phyloP scores from a whole-genome alignment of 2,797 vertebrate species.

The Vipera ursinii region DNA sequence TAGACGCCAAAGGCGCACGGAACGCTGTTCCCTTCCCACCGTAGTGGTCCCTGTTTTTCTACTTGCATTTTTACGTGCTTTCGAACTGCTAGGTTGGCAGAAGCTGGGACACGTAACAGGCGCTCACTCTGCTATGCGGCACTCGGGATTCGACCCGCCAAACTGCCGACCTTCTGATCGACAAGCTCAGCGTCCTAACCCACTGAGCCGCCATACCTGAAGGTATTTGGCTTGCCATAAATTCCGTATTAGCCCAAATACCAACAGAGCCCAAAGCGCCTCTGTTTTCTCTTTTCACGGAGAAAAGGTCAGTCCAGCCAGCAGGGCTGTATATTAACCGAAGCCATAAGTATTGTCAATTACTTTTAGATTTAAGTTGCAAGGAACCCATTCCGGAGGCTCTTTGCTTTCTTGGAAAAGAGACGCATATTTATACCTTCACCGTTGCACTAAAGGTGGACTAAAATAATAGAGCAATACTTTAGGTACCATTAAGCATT shows the following conservation, averaged over 20 bases:
- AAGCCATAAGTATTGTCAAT: neutral
- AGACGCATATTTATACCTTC: neutral
- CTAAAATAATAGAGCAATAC: neutral
- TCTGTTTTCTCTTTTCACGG: neutral
- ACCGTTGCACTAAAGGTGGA: neutral
- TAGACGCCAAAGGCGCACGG: too few relatives aligned
- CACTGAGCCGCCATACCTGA: neutral
- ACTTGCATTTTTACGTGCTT: too few relatives aligned
- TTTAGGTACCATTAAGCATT: neutral
- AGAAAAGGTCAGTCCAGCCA: slow-evolving; percentile 4
- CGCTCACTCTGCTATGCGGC: too few relatives aligned
- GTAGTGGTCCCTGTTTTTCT: too few relatives aligned
- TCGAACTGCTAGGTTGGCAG: too few relatives aligned
- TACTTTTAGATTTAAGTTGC: neutral
- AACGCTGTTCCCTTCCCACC: too few relatives aligned
- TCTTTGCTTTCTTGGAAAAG: neutral
- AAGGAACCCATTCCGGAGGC: neutral
- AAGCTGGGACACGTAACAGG: too few relatives aligned
- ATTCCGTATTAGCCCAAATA: neutral
- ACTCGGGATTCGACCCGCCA: too few relatives aligned
- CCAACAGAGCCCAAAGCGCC: too few relatives aligned
- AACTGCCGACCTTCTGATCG: too few relatives aligned
- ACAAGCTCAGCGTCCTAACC: too few relatives aligned
- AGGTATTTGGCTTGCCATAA: neutral
- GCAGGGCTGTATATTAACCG: neutral